Base-by-base conservation (phyloP, 2,113 vertebrate genomes). In the Pelodiscus sinensis region DNA sequence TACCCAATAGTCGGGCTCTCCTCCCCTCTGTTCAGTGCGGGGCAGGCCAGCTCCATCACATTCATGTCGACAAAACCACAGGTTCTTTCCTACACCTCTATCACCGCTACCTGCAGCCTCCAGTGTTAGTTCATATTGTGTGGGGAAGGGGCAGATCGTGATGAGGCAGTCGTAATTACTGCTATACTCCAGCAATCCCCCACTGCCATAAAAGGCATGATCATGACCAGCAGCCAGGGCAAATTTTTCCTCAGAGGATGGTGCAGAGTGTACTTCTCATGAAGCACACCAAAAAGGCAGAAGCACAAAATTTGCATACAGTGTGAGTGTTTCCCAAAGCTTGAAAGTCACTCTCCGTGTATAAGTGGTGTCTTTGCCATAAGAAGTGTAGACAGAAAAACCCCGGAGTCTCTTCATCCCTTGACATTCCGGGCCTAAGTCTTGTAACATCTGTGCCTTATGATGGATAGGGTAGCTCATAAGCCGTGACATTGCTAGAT, bases 401-500 rank as follows among this genome's bases (percentile, higher is more conserved):
- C 3, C 73, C 29, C 2, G 1, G 79, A 55, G 79, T 21, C 79
- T n/a, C n/a, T 44, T 68, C 29, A 44, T 35, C 19, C 81, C 35
- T 50, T 9, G 8, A 38, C 73, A 60, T 55, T 50, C 29, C 52
- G 71, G 10, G 0, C 19, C 11, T 79, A 81, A 86, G 44, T 73
- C 68, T 29, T 15, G 6, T 58, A 83, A 94, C 86, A 65, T 52
- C 54, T 12, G 55, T 29, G 5, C 44, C 29, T 89, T 52, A 56
- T 94, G 92, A 96, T 96, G 92, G 81, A 94, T 65, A 44, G 78
- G 21, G 24, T 1, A 3, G 56, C 24, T 84, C 84, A 56, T 58
- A 52, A 79, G 58, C 81, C 89, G 35, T 82, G 75, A 82, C 89
- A 94, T n/a, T 56, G 54, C 73, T 90, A 91, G 56, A 86, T 86